Conservation (phyloP, 1,140 invertebrate genomes). For the Pogonognathellus flavescens region DNA sequence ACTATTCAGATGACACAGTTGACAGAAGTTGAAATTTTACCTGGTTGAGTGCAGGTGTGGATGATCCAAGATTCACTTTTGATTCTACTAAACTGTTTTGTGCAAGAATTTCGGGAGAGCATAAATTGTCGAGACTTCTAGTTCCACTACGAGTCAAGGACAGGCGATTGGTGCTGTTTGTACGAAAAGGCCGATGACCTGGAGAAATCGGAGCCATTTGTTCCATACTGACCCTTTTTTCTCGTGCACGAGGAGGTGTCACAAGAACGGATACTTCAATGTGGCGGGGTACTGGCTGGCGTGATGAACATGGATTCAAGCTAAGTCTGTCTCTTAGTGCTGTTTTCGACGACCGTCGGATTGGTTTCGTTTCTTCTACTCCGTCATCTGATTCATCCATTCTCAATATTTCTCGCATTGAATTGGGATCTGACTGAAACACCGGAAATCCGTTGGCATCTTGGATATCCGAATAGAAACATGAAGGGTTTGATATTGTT, state of each 20-base stretch:
- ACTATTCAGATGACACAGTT: too few relatives aligned
- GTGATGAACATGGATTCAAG: conserved; percentile 34
- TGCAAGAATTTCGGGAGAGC: conserved; percentile 58
- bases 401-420: conserved; percentile 61
- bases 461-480: conserved; percentile 36
- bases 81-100: conserved; percentile 58
- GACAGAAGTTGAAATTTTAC: conserved; percentile 48
- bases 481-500: conserved; percentile 54
- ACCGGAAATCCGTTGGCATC: conserved; percentile 55
- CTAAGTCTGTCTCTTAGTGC: conserved; percentile 47
- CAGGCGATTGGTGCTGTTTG: conserved; percentile 12
- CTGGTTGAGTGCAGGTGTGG: conserved; percentile 66
- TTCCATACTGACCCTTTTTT: conserved; percentile 63
- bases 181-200: conserved; percentile 5
- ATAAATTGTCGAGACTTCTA: conserved; percentile 66
- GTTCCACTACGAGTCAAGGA: conserved; percentile 61
- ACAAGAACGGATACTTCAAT: conserved; percentile 66
- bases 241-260: conserved; percentile 56
- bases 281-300: conserved; percentile 56
- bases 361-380: conserved; percentile 15
- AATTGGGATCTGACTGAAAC: conserved; percentile 63
- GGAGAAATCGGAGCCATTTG: conserved; percentile 59
- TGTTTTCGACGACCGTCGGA: conserved; percentile 17
- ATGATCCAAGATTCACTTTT: conserved; percentile 61
- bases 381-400: conserved; percentile 40